Evolutionary conservation across 2,797 vertebrate genomes (phyloP), one percentile per base, ranked within the genome.

Genomic region (Tauraco hartlaubi): DNA sequence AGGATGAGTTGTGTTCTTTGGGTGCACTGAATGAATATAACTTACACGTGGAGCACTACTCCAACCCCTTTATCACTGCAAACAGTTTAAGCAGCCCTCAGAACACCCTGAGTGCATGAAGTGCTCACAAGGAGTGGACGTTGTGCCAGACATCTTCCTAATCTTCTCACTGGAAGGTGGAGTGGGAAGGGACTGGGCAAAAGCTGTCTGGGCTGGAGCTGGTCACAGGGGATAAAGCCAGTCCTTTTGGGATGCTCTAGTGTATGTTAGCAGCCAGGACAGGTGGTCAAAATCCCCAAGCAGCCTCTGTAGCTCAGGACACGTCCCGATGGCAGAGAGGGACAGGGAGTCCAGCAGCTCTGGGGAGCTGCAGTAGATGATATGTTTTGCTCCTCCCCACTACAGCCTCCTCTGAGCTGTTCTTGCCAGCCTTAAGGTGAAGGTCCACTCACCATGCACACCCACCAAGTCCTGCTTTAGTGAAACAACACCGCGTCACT

Each of bases 91-190:
- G 9, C 28, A 77, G 33, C 33, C 33, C 35, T 33, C 37, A 33
- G 51, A 63, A 54, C 15, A 54, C 8, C 9, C 12, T 22, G 54
- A 33, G 11, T 15, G 19, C 19, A 63, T 12, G 12, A 43, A 85
- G 37, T 1, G 2, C 26, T 56, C 43, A 41, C 12, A 77, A 26
- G 33, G 15, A 58, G 15, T 5, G 7, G 64, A 55, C 0, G 1
- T 25, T 52, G 37, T 43, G 29, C 67, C 44, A 80, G n/a, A 51
- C 3, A 4, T 15, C 29, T 54, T 59, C 2, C 3, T 12, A 67
- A 78, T 9, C 15, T 6, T 1, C 19, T 77, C 41, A 28, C 16
- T 75, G 51, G 6, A 33, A 31, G 5, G 3, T 43, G 11, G 37
- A 61, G 15, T 39, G 21, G 26, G 31, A 77, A 77, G n/a, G 29